Evolutionary conservation across 2,797 vertebrate species (phyloP).

Genomic region (Melanotaenia trifasciata): DNA sequence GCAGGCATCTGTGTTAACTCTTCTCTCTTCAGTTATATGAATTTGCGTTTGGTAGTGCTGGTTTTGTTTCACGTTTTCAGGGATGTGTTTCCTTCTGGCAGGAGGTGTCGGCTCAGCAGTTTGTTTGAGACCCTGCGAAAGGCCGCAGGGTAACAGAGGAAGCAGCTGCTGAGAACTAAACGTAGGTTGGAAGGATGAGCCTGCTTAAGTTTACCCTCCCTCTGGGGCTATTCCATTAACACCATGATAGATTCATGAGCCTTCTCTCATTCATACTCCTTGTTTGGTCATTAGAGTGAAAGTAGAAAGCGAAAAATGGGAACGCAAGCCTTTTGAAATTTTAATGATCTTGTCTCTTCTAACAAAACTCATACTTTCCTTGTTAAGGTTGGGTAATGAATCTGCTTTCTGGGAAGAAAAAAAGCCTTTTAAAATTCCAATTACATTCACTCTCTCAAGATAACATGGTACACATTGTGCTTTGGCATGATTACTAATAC

Average conservation of each 20-base stretch:
- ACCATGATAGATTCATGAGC: conserved; percentile 74
- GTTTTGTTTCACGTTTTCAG: conserved; percentile 3
- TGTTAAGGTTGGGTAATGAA: conserved; percentile 55
- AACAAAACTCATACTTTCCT: conserved; percentile 39
- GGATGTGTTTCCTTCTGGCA: conserved; percentile 38
- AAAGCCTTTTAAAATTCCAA: conserved; percentile 44
- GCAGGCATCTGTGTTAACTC: conserved; percentile 17
- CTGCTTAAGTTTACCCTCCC: conserved; percentile 66
- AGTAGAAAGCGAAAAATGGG: conserved; percentile 60
- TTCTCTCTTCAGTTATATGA: conserved; percentile 17
- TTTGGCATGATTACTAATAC: conserved; percentile 46
- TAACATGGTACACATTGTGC: conserved; percentile 54
- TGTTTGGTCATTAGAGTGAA: conserved; percentile 62
- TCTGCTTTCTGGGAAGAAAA: conserved; percentile 35
- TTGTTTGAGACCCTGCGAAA: conserved; percentile 57
- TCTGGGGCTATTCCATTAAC: conserved; percentile 69
- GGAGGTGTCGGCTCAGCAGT: conserved; percentile 72
- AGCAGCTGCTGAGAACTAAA: conserved; percentile 74
- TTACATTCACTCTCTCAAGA: conserved; percentile 47
- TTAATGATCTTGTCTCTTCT: conserved; percentile 47
- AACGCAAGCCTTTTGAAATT: conserved; percentile 13
- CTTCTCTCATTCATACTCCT: conserved; percentile 59
- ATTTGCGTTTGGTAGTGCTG: conserved; percentile 7
- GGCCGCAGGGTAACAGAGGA: conserved; percentile 56
- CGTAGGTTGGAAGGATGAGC: conserved; percentile 56